Evolutionary conservation across 1,140 invertebrate genomes (phyloP).

Genomic region (Drosophila paulistorum): DNA sequence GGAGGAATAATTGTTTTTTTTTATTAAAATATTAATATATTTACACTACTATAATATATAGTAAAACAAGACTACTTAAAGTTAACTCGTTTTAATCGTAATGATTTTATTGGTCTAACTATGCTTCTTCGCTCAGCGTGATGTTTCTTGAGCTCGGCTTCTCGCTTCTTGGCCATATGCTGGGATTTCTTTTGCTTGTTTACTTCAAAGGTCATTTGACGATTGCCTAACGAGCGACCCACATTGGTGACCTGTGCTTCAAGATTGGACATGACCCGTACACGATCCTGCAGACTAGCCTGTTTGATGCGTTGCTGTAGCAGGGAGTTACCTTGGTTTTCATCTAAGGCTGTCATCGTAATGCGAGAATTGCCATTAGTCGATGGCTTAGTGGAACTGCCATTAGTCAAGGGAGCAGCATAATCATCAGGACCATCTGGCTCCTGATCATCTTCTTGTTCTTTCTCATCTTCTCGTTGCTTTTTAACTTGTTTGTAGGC

Average conservation of each 20-base stretch:
- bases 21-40: slow-evolving; percentile 55
- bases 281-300: slow-evolving; percentile 88
- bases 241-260: slow-evolving; percentile 85
- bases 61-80: slow-evolving; percentile 65
- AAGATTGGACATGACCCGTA: slow-evolving; percentile 85
- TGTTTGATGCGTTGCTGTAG: slow-evolving; percentile 84
- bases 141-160: slow-evolving; percentile 86
- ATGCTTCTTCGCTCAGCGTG: slow-evolving; percentile 89
- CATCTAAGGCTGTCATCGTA: slow-evolving; percentile 51
- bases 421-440: slow-evolving; percentile 35
- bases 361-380: slow-evolving; percentile 43
- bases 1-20: slow-evolving; percentile 20
- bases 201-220: slow-evolving; percentile 90
- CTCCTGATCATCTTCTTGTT: slow-evolving; percentile 60
- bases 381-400: slow-evolving; percentile 3
- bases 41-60: slow-evolving; percentile 41
- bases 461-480: slow-evolving; percentile 81
- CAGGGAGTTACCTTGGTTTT: slow-evolving; percentile 41
- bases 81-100: slow-evolving; percentile 78
- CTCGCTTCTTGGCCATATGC: slow-evolving; percentile 80
- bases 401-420: slow-evolving; percentile 41
- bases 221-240: slow-evolving; percentile 86
- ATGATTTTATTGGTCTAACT: slow-evolving; percentile 86
- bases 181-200: slow-evolving; percentile 84
- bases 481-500: slow-evolving; percentile 85